phyloP scores from a whole-genome alignment of 2,797 vertebrate species.

The Amblyraja radiata region DNA sequence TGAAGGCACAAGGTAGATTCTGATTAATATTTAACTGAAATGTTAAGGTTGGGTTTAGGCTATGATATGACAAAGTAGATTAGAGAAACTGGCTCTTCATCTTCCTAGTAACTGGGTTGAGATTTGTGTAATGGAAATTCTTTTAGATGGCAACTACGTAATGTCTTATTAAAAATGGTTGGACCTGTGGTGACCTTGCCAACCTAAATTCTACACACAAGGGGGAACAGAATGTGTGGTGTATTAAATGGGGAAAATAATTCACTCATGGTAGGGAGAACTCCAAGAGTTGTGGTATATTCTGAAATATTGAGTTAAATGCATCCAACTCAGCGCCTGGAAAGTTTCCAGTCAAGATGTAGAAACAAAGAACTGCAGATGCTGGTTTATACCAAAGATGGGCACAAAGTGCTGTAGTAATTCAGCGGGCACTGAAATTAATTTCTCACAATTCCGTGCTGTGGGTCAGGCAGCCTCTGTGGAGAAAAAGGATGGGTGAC shows the following conservation, averaged over 20 bases:
- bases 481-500: too few relatives aligned
- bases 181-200: not conserved
- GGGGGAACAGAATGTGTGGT: not conserved
- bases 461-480: too few relatives aligned
- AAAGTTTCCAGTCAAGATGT: not conserved
- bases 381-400: too few relatives aligned
- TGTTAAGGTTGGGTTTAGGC: not conserved
- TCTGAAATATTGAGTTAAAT: not conserved
- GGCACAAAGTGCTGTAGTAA: too few relatives aligned
- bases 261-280: too few relatives aligned
- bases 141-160: not conserved
- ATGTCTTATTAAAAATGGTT: not conserved
- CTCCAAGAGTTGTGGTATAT: not conserved
- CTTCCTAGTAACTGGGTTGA: not conserved
- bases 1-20: conserved; percentile 40
- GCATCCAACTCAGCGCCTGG: not conserved
- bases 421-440: too few relatives aligned
- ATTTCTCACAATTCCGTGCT: too few relatives aligned
- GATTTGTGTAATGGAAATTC: not conserved
- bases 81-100: not conserved
- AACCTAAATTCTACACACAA: not conserved
- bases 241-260: not conserved
- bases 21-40: not conserved
- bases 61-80: not conserved
- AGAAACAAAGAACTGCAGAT: too few relatives aligned